phyloP scores from a whole-genome alignment of 2,888 invertebrate species.

The Melipona bicolor region DNA sequence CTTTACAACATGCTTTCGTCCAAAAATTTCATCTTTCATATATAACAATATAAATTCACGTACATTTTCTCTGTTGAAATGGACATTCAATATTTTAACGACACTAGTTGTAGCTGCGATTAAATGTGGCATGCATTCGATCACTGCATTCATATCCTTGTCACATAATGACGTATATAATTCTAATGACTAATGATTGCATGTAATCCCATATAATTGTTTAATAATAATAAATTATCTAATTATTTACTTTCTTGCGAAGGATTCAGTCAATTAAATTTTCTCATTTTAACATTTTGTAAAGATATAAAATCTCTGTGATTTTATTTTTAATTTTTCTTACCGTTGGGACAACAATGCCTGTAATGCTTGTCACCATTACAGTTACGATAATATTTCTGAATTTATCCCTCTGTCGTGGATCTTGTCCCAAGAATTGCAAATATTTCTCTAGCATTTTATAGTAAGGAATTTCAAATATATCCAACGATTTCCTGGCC shows the following conservation, averaged over 20 bases:
- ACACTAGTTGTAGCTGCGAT: too few relatives aligned
- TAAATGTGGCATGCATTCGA: neutral
- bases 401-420: neutral
- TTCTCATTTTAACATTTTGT: neutral
- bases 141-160: neutral
- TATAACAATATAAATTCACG: neutral
- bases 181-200: neutral
- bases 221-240: conserved; percentile 1
- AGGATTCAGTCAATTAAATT: neutral
- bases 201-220: neutral
- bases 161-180: neutral
- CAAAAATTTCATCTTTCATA: neutral
- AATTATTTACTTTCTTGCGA: neutral
- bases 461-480: conserved; percentile 21
- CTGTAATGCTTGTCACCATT: neutral
- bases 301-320: neutral
- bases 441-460: conserved; percentile 11
- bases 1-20: neutral
- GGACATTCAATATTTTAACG: neutral
- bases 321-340: neutral
- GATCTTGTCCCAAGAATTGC: conserved; percentile 7
- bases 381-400: neutral
- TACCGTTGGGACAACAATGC: conserved; percentile 10
- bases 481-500: neutral
- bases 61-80: neutral